phyloP scores from a whole-genome alignment of 2,888 invertebrate species.

The Bimastos eiseni region DNA sequence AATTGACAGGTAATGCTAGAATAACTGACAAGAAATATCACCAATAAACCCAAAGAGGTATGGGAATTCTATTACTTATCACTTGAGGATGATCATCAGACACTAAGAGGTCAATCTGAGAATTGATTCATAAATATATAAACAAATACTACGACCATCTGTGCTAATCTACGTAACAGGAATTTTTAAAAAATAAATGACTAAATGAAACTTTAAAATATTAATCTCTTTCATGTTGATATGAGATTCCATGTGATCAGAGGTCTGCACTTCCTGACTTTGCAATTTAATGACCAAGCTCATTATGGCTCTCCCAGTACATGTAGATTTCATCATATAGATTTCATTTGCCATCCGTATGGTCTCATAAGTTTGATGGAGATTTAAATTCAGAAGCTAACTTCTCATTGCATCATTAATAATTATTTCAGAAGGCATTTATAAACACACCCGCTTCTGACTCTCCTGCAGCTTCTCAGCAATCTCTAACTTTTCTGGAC shows the following conservation, averaged over 20 bases:
- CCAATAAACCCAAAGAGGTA: not conserved
- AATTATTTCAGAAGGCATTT: not conserved
- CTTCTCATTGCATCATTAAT: not conserved
- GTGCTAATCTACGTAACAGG: not conserved
- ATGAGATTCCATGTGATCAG: not conserved
- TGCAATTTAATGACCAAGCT: constrained; percentile 5
- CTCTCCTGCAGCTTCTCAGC: not conserved
- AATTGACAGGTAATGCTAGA: not conserved
- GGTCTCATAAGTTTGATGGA: not conserved
- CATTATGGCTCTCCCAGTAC: not conserved
- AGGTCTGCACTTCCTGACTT: not conserved
- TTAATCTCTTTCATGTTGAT: not conserved
- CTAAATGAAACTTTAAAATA: not conserved
- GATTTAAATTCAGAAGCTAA: not conserved
- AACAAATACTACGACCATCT: not conserved
- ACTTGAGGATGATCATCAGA: not conserved
- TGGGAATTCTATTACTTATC: not conserved
- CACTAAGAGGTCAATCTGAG: not conserved
- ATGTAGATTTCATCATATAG: not conserved
- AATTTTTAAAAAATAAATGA: not conserved
- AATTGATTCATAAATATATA: not conserved
- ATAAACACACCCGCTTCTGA: not conserved
- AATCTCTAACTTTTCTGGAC: constrained; percentile 15
- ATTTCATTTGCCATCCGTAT: not conserved
- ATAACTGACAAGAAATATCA: not conserved